Conservation (phyloP, 2,888 invertebrate genomes). For the Drosophila atripex region DNA sequence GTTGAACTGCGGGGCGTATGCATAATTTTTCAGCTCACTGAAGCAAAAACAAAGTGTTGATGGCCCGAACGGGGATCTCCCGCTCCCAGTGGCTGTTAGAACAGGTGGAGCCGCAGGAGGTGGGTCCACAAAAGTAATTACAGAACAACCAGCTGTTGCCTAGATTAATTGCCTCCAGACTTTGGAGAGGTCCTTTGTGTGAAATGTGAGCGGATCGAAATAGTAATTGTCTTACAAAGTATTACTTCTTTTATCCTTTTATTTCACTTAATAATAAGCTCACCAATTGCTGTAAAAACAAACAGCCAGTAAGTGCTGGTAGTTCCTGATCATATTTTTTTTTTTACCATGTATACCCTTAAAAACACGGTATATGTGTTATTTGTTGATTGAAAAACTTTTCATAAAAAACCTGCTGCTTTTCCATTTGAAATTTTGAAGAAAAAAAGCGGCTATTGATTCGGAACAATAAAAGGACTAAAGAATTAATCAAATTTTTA, state of each 20-base stretch:
- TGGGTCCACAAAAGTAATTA: slow-evolving; percentile 61
- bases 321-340: no score
- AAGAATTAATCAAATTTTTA: background rate
- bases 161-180: slow-evolving; percentile 64
- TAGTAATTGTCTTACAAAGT: background rate
- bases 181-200: slow-evolving; percentile 19
- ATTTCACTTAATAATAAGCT: background rate
- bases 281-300: no score
- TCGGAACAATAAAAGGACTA: background rate
- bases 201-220: slow-evolving; percentile 1
- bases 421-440: background rate
- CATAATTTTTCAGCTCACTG: slow-evolving; percentile 77
- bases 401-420: background rate
- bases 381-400: background rate
- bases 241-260: background rate
- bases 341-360: no score
- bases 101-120: slow-evolving; percentile 25
- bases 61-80: slow-evolving; percentile 24
- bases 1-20: slow-evolving; percentile 20
- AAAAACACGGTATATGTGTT: no score
- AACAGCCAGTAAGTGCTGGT: no score
- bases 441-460: background rate
- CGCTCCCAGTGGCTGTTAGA: background rate
- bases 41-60: slow-evolving; percentile 57
- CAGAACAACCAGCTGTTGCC: slow-evolving; percentile 63